These are phyloP conservation scores for Axea sp. DNA, from an alignment of 2,888 invertebrate species.

Conservation along the genomic window DNA sequence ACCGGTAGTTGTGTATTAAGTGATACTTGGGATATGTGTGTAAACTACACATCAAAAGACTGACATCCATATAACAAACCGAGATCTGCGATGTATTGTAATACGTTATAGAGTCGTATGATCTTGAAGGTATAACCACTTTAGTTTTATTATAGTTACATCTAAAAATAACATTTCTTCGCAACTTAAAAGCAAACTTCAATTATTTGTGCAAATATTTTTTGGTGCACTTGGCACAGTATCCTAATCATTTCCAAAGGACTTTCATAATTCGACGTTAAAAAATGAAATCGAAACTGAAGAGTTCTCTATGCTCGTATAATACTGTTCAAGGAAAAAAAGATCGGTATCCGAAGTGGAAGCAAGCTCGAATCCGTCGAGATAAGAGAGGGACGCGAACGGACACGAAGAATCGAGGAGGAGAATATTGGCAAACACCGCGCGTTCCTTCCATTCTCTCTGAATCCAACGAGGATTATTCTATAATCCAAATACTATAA, in stretches of 20 bases:
- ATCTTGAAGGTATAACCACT: not conserved
- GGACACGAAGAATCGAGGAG: slow-evolving; percentile 55
- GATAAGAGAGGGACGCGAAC: slow-evolving; percentile 7
- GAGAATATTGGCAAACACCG: slow-evolving; percentile 76
- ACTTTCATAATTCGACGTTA: slow-evolving; percentile 65
- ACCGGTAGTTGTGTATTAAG: slow-evolving; percentile 60
- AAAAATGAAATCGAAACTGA: slow-evolving; percentile 68
- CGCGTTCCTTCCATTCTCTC: slow-evolving; percentile 66
- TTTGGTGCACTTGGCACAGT: not conserved
- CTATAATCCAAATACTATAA: slow-evolving; percentile 77
- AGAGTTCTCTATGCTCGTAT: slow-evolving; percentile 69
- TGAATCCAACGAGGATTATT: slow-evolving; percentile 72
- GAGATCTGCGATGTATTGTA: slow-evolving; percentile 6
- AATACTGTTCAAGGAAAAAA: slow-evolving; percentile 44
- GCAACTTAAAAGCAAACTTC: no score
- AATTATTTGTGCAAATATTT: no score
- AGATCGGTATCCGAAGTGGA: slow-evolving; percentile 35
- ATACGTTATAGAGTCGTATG: not conserved
- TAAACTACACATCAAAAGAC: slow-evolving; percentile 43
- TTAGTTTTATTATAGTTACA: not conserved
- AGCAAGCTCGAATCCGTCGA: not conserved
- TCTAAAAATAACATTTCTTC: no score
- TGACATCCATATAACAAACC: slow-evolving; percentile 1
- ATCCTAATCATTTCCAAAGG: no score
- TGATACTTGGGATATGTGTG: slow-evolving; percentile 47